Conservation (phyloP, 2,113 vertebrate genomes). For the Sander lucioperca region DNA sequence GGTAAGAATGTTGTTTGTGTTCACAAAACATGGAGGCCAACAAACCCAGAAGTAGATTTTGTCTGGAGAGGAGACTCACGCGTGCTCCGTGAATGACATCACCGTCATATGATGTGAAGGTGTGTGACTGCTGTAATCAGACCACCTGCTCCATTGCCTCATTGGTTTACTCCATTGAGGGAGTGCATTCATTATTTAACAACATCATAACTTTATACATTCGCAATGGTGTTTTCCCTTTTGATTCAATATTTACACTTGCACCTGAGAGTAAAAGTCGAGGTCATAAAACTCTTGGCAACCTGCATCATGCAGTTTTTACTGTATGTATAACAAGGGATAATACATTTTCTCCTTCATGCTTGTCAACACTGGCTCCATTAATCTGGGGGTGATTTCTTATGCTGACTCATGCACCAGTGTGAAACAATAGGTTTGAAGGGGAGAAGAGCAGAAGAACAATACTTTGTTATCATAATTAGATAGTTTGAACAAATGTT, state of each 20-base stretch:
- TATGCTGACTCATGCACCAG: neutral
- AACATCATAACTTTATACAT: neutral
- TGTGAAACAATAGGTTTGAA: too few relatives aligned
- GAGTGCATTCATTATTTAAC: neutral
- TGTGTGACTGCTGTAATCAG: neutral
- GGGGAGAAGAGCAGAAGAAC: neutral
- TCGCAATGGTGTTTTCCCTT: neutral
- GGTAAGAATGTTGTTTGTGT: slow-evolving; percentile 49
- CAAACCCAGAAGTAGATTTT: slow-evolving; percentile 54
- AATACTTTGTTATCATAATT: neutral
- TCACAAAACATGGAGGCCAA: neutral
- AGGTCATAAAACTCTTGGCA: neutral
- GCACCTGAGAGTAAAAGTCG: neutral
- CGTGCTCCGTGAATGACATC: slow-evolving; percentile 11
- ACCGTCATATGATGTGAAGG: slow-evolving; percentile 63
- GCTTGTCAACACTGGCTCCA: neutral
- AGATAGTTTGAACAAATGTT: neutral
- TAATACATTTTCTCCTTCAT: neutral
- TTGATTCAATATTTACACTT: neutral
- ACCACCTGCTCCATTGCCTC: neutral
- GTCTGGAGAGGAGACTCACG: neutral
- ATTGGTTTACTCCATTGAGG: neutral
- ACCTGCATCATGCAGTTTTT: neutral
- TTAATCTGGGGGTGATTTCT: neutral
- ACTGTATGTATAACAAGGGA: neutral